phyloP scores from a whole-genome alignment of 2,113 vertebrate species.

The Sula dactylatra region DNA sequence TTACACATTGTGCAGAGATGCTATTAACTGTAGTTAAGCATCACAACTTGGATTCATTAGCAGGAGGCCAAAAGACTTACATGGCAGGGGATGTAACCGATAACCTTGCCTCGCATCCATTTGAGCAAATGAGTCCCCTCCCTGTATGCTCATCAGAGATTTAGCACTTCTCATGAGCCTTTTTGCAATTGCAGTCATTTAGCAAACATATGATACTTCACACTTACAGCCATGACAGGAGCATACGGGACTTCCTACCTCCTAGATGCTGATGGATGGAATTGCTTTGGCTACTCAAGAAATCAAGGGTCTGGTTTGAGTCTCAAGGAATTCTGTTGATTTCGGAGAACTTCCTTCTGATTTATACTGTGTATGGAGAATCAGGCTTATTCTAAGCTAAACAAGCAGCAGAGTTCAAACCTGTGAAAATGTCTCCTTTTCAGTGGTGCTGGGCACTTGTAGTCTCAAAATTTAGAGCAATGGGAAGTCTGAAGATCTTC shows the following conservation, averaged over 20 bases:
- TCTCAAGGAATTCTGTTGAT: background rate
- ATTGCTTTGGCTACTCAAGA: background rate
- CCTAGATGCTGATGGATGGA: background rate
- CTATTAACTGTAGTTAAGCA: slow-evolving; percentile 34
- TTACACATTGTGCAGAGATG: slow-evolving; percentile 26
- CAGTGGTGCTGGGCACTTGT: background rate
- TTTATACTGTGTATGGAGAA: background rate
- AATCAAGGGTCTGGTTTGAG: background rate
- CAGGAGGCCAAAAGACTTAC: background rate
- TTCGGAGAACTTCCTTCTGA: background rate
- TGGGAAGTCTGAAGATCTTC: background rate
- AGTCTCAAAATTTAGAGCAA: background rate
- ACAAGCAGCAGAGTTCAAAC: background rate
- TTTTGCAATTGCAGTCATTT: slow-evolving; percentile 46
- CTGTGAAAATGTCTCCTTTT: background rate
- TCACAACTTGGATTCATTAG: slow-evolving; percentile 37
- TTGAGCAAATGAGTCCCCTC: background rate
- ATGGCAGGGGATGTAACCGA: slow-evolving; percentile 26
- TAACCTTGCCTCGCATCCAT: slow-evolving; percentile 18
- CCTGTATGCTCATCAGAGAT: background rate
- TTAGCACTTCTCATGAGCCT: background rate
- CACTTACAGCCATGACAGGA: background rate
- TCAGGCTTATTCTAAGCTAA: background rate
- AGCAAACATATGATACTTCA: slow-evolving; percentile 41
- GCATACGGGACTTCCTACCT: background rate